Evolutionary conservation across 1,140 invertebrate genomes (phyloP).

Genomic region (Drosophila bifasciata): DNA sequence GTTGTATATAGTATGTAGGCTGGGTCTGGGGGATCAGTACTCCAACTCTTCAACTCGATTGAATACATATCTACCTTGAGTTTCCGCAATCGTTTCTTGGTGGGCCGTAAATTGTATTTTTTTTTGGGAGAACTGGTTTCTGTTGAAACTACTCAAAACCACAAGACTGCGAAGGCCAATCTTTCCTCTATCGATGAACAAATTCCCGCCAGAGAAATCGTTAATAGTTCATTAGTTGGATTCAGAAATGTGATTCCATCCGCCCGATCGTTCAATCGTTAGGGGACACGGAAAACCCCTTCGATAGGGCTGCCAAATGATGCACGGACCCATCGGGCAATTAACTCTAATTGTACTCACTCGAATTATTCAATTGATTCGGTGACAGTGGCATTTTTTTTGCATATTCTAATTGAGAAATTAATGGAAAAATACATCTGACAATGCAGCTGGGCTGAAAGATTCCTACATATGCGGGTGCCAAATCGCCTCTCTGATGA

Average conservation of each 20-base stretch:
- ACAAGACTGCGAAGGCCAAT: conserved; percentile 70
- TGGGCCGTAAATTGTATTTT: conserved; percentile 35
- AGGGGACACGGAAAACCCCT: conserved; percentile 25
- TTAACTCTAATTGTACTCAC: conserved; percentile 31
- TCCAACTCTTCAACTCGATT: too few relatives aligned
- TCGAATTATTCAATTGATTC: conserved; percentile 16
- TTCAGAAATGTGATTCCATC: conserved; percentile 33
- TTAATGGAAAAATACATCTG: conserved; percentile 15
- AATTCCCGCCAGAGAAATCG: conserved; percentile 48
- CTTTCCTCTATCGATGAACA: conserved; percentile 57
- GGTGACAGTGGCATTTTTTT: conserved; percentile 43
- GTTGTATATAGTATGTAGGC: too few relatives aligned
- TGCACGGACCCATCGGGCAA: conserved; percentile 6
- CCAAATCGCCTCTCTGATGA: neutral
- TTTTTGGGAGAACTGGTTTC: conserved; percentile 43
- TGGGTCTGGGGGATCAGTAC: too few relatives aligned
- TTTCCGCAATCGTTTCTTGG: conserved; percentile 40
- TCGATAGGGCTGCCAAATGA: conserved; percentile 2
- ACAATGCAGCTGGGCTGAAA: too few relatives aligned
- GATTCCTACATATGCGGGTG: conserved; percentile 6
- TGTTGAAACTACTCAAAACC: conserved; percentile 28
- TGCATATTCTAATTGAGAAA: conserved; percentile 47
- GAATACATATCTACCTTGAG: too few relatives aligned
- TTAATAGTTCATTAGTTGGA: conserved; percentile 51
- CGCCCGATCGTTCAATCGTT: neutral